Evolutionary conservation across 2,797 vertebrate species (phyloP).

Genomic region (Fundulus diaphanus): DNA sequence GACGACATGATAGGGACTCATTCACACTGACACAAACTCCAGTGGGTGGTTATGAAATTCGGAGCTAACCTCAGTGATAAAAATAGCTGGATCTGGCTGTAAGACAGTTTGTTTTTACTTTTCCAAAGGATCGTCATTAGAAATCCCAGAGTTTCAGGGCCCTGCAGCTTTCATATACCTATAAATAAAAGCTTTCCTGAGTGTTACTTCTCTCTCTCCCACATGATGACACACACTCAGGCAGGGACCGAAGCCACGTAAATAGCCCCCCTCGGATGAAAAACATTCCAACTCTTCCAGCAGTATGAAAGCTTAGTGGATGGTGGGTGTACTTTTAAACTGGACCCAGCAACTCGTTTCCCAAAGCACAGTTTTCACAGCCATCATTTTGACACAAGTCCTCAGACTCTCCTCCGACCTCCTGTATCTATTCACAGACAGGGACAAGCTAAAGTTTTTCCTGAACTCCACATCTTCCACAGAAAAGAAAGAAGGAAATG

Average conservation of each 20-base stretch:
- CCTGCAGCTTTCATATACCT: constrained; percentile 74
- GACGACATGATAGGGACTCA: constrained; percentile 2
- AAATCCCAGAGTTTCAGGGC: constrained; percentile 72
- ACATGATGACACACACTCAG: constrained; percentile 54
- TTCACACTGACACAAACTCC: neutral
- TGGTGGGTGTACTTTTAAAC: constrained; percentile 67
- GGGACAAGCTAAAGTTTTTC: constrained; percentile 43
- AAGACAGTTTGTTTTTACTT: constrained; percentile 72
- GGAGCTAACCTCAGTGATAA: constrained; percentile 69
- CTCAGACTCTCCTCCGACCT: constrained; percentile 34
- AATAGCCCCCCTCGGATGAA: constrained; percentile 75
- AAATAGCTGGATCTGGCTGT: constrained; percentile 69
- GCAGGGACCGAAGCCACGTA: constrained; percentile 59
- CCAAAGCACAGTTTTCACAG: constrained; percentile 60
- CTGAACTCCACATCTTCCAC: constrained; percentile 23
- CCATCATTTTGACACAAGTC: constrained; percentile 58
- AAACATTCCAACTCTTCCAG: constrained; percentile 73
- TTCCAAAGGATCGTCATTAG: constrained; percentile 71
- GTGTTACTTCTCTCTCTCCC: constrained; percentile 53
- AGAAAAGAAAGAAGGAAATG: constrained; percentile 24
- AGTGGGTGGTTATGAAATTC: constrained; percentile 31
- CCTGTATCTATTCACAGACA: constrained; percentile 43
- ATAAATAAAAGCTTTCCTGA: constrained; percentile 82
- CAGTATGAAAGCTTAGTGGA: constrained; percentile 51
- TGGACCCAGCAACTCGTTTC: constrained; percentile 53